Evolutionary conservation across 2,113 vertebrate species (phyloP), one percentile per base, ranked within the genome.

Genomic region (Chlamydotis undulata): DNA sequence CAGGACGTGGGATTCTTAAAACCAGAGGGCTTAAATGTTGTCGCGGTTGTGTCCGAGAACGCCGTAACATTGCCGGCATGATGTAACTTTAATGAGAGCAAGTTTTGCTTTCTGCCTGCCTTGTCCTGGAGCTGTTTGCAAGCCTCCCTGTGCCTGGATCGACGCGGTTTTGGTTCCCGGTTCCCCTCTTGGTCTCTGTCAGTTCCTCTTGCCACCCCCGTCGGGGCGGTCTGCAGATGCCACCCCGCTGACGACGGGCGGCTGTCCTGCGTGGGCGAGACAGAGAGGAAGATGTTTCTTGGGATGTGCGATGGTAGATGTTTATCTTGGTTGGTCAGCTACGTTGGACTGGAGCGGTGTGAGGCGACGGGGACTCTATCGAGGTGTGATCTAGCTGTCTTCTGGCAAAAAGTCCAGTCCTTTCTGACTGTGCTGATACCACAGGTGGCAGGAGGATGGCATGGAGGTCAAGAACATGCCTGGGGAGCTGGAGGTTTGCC

Each of bases 331-430:
- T 29, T 39, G 50, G 10, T 33, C 52, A 60, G 39, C 65, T 71
- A 4, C 0, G 0, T 25, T 8, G 31, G 55, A n/a, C 22, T 3
- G 2, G 55, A 28, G 28, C 0, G 1, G 21, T 61, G 47, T 26
- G 31, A 74, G n/a, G 43, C 1, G 3, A 25, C 19, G 26, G 12
- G 25, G 22, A 19, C 21, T 39, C 52, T 29, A 1, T 31, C 6
- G 33, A 28, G 39, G 26, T 41, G 52, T 80, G 28, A 50, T 67
- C 39, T 39, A 29, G 28, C 24, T 39, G 5, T 17, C 19, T 28
- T 45, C 70, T 45, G 77, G 63, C 47, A 68, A 85, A 37, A 57
- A 69, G 5, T 68, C 45, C 21, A 10, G 21, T 21, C 13, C 50
- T 60, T 63, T 61, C 55, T 52, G 68, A 45, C 31, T 22, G 15